Percentiles rank a stretch among this genome's conserved stretches.
Conservation (phyloP, 2,888 invertebrate species). For the Drosophila nr. fundita region DNA sequence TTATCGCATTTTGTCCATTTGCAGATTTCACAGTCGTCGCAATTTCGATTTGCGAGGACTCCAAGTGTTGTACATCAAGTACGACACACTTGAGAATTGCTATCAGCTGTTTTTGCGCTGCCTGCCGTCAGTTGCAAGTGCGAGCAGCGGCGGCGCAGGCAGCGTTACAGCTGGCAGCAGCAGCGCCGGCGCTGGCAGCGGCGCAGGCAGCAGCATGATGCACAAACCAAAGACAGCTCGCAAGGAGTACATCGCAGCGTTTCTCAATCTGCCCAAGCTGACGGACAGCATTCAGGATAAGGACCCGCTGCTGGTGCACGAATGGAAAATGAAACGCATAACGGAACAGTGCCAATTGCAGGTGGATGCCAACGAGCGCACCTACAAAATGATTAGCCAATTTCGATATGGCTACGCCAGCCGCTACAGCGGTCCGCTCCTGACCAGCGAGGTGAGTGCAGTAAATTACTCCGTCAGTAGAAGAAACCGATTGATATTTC, state of each 20-base stretch:
- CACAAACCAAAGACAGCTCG: slow-evolving; percentile 65
- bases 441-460: slow-evolving; percentile 55
- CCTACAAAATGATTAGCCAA: slow-evolving; percentile 64
- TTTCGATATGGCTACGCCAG: slow-evolving; percentile 81
- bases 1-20: slow-evolving; percentile 9
- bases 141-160: slow-evolving; percentile 27
- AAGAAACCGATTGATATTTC: background rate
- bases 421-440: slow-evolving; percentile 64
- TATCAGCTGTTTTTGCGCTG: slow-evolving; percentile 77
- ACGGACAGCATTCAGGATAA: slow-evolving; percentile 44
- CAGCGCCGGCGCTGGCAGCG: slow-evolving; percentile 17
- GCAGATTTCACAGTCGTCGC: slow-evolving; percentile 77
- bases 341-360: slow-evolving; percentile 82
- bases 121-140: slow-evolving; percentile 58
- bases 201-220: slow-evolving; percentile 41
- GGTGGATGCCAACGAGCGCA: slow-evolving; percentile 68
- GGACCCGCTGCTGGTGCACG: slow-evolving; percentile 37
- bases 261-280: slow-evolving; percentile 51
- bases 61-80: slow-evolving; percentile 76
- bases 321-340: slow-evolving; percentile 79
- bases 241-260: slow-evolving; percentile 66
- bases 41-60: slow-evolving; percentile 80
- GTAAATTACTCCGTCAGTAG: background rate
- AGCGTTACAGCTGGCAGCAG: slow-evolving; percentile 36
- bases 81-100: slow-evolving; percentile 66